Evolutionary conservation across 2,113 vertebrate genomes (phyloP).

Genomic region (Ahaetulla prasina): DNA sequence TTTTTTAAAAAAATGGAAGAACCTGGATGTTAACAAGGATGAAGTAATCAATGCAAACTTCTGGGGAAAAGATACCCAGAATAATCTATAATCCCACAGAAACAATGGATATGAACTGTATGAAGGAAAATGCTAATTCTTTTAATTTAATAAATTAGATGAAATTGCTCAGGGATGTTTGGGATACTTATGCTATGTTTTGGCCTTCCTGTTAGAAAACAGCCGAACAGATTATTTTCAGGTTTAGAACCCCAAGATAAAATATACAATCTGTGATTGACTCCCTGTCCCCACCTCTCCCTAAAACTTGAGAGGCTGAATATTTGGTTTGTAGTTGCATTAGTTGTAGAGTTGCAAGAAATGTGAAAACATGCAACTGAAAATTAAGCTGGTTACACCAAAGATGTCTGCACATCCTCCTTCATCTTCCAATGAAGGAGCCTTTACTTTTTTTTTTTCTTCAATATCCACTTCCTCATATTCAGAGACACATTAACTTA

Average conservation of each 20-base stretch:
- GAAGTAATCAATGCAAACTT: not conserved
- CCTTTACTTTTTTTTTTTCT: not conserved
- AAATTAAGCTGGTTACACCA: not conserved
- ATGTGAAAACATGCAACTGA: not conserved
- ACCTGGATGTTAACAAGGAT: no score
- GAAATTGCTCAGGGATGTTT: not conserved
- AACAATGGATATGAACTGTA: not conserved
- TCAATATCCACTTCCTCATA: not conserved
- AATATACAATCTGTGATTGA: not conserved
- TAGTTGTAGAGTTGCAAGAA: not conserved
- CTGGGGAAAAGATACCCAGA: not conserved
- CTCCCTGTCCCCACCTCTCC: no score
- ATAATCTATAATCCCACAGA: not conserved
- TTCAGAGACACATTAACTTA: not conserved
- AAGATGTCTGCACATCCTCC: not conserved
- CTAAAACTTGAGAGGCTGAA: not conserved
- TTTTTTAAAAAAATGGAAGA: not conserved
- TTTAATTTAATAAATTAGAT: not conserved
- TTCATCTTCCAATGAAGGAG: not conserved
- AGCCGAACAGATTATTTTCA: no score
- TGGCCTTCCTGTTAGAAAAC: not conserved
- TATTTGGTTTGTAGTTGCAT: not conserved
- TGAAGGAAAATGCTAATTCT: not conserved
- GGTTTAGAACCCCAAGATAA: not conserved
- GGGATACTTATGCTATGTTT: not conserved